Percentiles rank a stretch among this genome's conserved stretches.
Conservation (phyloP, 2,113 vertebrate genomes). For the Ageneiosus marmoratus region DNA sequence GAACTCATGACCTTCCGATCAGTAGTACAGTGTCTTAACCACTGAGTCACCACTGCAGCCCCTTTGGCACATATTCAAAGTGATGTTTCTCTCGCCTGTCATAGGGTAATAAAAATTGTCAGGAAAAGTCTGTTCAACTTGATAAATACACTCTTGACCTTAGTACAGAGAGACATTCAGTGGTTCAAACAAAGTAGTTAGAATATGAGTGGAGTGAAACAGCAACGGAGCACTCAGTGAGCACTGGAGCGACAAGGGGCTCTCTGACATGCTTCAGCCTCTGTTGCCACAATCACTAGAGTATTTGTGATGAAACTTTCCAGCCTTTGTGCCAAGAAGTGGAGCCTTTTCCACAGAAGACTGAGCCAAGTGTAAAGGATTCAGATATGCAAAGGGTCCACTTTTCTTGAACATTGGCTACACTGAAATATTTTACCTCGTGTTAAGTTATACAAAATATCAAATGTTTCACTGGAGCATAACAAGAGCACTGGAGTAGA, state of each 20-base stretch:
- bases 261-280: slow-evolving; percentile 13
- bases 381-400: neutral
- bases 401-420: slow-evolving; percentile 6
- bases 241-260: slow-evolving; percentile 13
- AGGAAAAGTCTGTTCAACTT: neutral
- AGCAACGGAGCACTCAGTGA: neutral
- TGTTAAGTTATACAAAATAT: neutral
- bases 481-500: neutral
- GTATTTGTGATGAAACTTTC: slow-evolving; percentile 6
- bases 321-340: slow-evolving; percentile 5
- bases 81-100: slow-evolving; percentile 2
- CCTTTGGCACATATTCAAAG: neutral
- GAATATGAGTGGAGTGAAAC: neutral
- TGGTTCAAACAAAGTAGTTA: slow-evolving; percentile 27
- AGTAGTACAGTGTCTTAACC: no score
- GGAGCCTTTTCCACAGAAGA: neutral
- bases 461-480: neutral
- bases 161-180: neutral
- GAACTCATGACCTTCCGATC: no score
- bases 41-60: no score
- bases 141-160: neutral
- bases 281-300: neutral
- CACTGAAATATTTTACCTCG: neutral
- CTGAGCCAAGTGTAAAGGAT: neutral
- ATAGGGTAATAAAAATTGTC: neutral